A percentile compares a stretch with the other conserved stretches of the same genome.
phyloP scores from a whole-genome alignment of 2,888 invertebrate genomes.

The Sesamia inferens region DNA sequence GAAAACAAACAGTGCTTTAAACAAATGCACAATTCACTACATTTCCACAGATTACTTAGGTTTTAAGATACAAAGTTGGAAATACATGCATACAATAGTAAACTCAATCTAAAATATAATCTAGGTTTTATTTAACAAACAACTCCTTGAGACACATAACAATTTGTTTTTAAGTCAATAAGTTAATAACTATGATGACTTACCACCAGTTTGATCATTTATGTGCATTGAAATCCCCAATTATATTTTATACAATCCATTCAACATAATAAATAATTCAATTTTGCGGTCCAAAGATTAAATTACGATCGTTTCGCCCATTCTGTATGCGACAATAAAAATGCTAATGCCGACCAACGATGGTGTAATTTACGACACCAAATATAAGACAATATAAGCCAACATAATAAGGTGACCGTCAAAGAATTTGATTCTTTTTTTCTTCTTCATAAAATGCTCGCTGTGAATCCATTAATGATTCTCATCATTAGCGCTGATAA shows the following conservation, averaged over 20 bases:
- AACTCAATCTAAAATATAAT: too few relatives aligned
- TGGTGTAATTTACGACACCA: slow-evolving; percentile 82
- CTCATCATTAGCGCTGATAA: slow-evolving; percentile 56
- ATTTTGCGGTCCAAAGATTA: slow-evolving; percentile 84
- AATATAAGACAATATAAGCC: slow-evolving; percentile 57
- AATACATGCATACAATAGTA: too few relatives aligned
- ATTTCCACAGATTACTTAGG: too few relatives aligned
- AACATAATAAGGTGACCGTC: slow-evolving; percentile 61
- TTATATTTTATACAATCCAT: slow-evolving; percentile 79
- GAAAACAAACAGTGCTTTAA: too few relatives aligned
- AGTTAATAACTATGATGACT: slow-evolving; percentile 20
- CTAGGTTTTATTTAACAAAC: too few relatives aligned
- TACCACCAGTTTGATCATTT: slow-evolving; percentile 10
- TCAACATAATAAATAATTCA: slow-evolving; percentile 87
- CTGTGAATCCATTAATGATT: slow-evolving; percentile 54
- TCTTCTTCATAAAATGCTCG: slow-evolving; percentile 39
- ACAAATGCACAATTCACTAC: too few relatives aligned
- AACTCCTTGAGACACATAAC: too few relatives aligned
- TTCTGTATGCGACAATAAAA: slow-evolving; percentile 87
- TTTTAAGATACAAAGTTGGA: too few relatives aligned
- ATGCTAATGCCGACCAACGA: slow-evolving; percentile 86
- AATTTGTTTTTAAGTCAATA: background rate
- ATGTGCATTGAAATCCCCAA: slow-evolving; percentile 54
- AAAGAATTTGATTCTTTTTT: slow-evolving; percentile 32
- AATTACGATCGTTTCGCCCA: slow-evolving; percentile 82